Evolutionary conservation across 2,888 invertebrate genomes (phyloP).

Genomic region (Epistrophe eligans): DNA sequence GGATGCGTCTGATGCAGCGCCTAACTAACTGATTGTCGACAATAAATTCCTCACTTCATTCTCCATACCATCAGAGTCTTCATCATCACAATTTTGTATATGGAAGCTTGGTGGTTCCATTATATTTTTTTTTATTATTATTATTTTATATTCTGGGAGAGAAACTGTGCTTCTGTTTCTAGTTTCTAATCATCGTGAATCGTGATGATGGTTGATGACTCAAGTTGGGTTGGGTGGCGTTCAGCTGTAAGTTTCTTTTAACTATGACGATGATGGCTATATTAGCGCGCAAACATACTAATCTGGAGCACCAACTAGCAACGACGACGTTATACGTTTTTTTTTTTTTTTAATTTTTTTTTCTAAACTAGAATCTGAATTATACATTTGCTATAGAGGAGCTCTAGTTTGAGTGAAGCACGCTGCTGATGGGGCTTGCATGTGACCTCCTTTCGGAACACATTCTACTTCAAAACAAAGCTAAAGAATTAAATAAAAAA

Average conservation of each 20-base stretch:
- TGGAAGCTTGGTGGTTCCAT: slow-evolving; percentile 7
- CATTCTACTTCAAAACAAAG: slow-evolving; percentile 64
- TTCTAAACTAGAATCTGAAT: slow-evolving; percentile 29
- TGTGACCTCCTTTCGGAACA: slow-evolving; percentile 73
- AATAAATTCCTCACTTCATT: slow-evolving; percentile 48
- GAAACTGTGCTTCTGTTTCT: slow-evolving; percentile 52
- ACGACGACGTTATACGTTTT: neutral
- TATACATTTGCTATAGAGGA: slow-evolving; percentile 27
- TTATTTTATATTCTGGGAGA: slow-evolving; percentile 37
- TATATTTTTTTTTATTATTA: slow-evolving; percentile 20
- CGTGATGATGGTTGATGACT: slow-evolving; percentile 60
- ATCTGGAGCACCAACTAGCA: slow-evolving; percentile 70
- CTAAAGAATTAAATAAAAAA: slow-evolving; percentile 38
- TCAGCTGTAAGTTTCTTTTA: slow-evolving; percentile 58
- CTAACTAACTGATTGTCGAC: slow-evolving; percentile 44
- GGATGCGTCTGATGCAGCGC: slow-evolving; percentile 45
- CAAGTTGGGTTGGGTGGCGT: slow-evolving; percentile 46
- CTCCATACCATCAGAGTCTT: slow-evolving; percentile 9
- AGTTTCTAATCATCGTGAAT: slow-evolving; percentile 42
- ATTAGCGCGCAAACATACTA: slow-evolving; percentile 65
- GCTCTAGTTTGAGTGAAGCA: slow-evolving; percentile 31
- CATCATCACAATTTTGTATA: neutral
- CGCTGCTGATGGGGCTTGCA: slow-evolving; percentile 51
- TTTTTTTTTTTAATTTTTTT: slow-evolving; percentile 1
- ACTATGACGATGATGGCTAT: slow-evolving; percentile 58